Base-by-base conservation (phyloP, 2,113 vertebrate species). In the Tetrax tetrax region DNA sequence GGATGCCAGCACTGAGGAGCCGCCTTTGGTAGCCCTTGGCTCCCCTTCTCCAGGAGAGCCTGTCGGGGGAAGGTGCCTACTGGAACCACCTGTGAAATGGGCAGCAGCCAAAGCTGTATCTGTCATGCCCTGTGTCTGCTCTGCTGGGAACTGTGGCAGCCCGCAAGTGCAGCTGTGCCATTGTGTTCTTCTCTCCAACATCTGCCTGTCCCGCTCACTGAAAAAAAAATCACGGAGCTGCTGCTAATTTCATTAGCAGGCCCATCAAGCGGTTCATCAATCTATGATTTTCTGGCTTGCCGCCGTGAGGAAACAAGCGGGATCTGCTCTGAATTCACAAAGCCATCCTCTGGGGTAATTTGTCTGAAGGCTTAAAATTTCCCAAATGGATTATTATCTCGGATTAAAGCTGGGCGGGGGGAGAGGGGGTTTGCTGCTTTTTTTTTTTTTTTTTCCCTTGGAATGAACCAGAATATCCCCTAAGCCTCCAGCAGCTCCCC, bases 191-290 rank as follows among this genome's bases (percentile, higher is more conserved):
- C 41, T 16, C 47, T 65, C 77, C 83, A 70, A 53, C 87, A 83
- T 72, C 89, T 89, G 81, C 93, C 94, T 10, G 31, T 78, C 91
- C 83, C 63, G 84, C 87, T 86, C 86, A 3, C 90, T 33, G 38
- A 57, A 78, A 76, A 75, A 75, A 69, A 75, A 89, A 69, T 11
- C 91, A 71, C 0, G 51, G 94, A 89, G 86, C 86, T 72, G 89
- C 83, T 47, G 70, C 78, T 97, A 87, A 96, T 94, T 96, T 95
- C 95, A 95, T 95, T 95, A 96, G 90, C 90, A 61, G 80, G 76
- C 88, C 86, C 9, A 12, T 89, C 90, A 89, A 96, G 92, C n/a
- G 4, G 48, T 93, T 96, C 94, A 92, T 92, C 83, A 94, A 27
- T 93, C 88, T 87, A 14, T 56, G 92, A 77, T 90, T 94, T 94